Base-by-base conservation (phyloP, 2,888 invertebrate genomes). In the Chromoteleia sp. region DNA sequence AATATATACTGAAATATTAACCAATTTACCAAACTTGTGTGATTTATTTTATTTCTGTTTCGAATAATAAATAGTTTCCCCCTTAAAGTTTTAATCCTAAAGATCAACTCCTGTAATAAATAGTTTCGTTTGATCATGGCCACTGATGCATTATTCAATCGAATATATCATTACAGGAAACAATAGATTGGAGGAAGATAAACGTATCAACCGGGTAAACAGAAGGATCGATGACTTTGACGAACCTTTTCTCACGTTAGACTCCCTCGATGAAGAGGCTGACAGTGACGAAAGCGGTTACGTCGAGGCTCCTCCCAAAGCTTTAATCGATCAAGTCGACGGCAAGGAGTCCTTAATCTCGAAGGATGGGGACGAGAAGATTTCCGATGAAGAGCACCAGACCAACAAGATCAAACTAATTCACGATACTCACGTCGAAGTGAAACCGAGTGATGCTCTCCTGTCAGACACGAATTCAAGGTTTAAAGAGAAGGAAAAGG, bases 281-380 rank as follows among this genome's bases (percentile, higher is more conserved):
- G 95, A 95, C 88, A 97, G 97, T 90, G 97, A 98, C 88, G 98
- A 98, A 91, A 97, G 97, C 71, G 98, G 98, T 2, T 98, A 97
- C 92, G 97, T 97, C 25, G 98, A 98, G 90, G 91, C 91, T 2
- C 90, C 91, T 29, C 91, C 91, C 8, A 91, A 90, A 81, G 70
- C 82, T 68, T 65, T 79, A 39, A 71, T 82, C 30, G 76, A 82
- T 41, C 79, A 76, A 65, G 63, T 65, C 15, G 79, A 73, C 45
- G 78, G 70, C n/a, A 82, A 82, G 41, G 71, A 61, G 52, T 43
- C 61, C 21, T 17, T 65, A 30, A 61, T 43, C 15, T 29, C 59
- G 5, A 67, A 76, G 8, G 15, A 59, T 7, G 67, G 48, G 33
- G 39, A 74, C 8, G 19, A 41, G 8, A 54, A 77, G 30, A 29